phyloP scores from a whole-genome alignment of 1,140 invertebrate species.

The Calephelis nemesis region DNA sequence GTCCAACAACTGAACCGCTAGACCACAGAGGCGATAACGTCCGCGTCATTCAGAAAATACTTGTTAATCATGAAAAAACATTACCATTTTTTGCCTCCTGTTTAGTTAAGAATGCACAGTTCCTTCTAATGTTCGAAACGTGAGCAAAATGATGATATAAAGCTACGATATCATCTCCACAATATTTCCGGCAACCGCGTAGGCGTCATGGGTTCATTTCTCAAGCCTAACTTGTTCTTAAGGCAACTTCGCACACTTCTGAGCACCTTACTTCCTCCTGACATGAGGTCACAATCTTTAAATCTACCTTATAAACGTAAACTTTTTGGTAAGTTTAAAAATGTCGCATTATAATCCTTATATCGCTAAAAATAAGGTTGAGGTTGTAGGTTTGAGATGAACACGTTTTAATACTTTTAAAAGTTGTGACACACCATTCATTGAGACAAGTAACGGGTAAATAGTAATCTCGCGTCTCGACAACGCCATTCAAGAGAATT shows the following conservation, averaged over 20 bases:
- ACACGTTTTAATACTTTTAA: slow-evolving; percentile 33
- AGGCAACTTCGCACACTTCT: slow-evolving; percentile 58
- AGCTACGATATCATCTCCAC: slow-evolving; percentile 58
- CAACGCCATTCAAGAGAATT: slow-evolving; percentile 62
- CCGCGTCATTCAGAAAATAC: no score
- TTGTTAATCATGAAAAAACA: no score
- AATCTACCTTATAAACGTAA: slow-evolving; percentile 41
- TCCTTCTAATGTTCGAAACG: slow-evolving; percentile 71
- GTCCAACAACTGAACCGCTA: no score
- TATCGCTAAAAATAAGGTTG: slow-evolving; percentile 30
- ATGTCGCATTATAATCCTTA: slow-evolving; percentile 38
- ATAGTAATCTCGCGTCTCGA: slow-evolving; percentile 65
- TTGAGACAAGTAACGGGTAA: slow-evolving; percentile 73
- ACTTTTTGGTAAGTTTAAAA: slow-evolving; percentile 22
- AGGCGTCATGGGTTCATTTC: slow-evolving; percentile 58
- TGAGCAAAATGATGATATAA: slow-evolving; percentile 55
- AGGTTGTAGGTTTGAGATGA: background rate
- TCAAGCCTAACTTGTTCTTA: slow-evolving; percentile 48
- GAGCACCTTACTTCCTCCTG: slow-evolving; percentile 53
- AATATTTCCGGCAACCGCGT: slow-evolving; percentile 66
- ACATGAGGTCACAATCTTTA: slow-evolving; percentile 47
- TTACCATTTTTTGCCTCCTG: slow-evolving; percentile 37
- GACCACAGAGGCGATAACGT: no score
- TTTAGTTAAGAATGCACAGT: slow-evolving; percentile 64
- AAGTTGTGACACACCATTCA: slow-evolving; percentile 63